Evolutionary conservation across 2,888 invertebrate genomes (phyloP).

Genomic region (Saturnia japonica): DNA sequence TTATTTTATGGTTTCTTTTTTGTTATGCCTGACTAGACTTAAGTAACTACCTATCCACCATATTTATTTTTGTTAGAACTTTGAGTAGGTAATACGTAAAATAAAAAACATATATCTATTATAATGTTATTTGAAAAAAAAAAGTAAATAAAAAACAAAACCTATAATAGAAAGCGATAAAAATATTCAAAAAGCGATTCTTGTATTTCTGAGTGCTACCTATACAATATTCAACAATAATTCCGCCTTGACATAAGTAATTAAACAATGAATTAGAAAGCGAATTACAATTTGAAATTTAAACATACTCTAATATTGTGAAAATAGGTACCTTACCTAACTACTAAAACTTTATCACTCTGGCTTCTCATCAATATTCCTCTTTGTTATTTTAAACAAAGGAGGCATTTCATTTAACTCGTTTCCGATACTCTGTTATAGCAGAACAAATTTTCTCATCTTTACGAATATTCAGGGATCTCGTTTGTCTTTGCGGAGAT

Average conservation of each 20-base stretch:
- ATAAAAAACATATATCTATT: too few species aligned
- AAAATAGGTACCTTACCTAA: constrained; percentile 31
- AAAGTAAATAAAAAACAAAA: too few species aligned
- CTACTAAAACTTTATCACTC: constrained; percentile 26
- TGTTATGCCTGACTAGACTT: constrained; percentile 5
- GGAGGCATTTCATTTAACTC: constrained; percentile 77
- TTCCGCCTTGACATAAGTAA: neutral
- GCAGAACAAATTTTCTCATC: constrained; percentile 73
- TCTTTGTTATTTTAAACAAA: constrained; percentile 74
- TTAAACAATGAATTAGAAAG: neutral
- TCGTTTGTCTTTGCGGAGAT: constrained; percentile 58
- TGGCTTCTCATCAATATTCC: constrained; percentile 67
- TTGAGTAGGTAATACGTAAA: too few species aligned
- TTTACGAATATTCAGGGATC: constrained; percentile 54
- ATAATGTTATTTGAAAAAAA: too few species aligned
- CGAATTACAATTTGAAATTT: neutral
- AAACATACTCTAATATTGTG: neutral
- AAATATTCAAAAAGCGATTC: neutral
- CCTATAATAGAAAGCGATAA: too few species aligned
- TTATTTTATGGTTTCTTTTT: constrained; percentile 23
- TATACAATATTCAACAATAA: too few species aligned
- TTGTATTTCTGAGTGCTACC: neutral
- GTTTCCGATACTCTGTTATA: constrained; percentile 77
- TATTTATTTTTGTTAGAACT: too few species aligned
- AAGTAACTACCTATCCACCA: neutral